phyloP scores from a whole-genome alignment of 2,888 invertebrate genomes.

The Dryocosmus kuriphilus region DNA sequence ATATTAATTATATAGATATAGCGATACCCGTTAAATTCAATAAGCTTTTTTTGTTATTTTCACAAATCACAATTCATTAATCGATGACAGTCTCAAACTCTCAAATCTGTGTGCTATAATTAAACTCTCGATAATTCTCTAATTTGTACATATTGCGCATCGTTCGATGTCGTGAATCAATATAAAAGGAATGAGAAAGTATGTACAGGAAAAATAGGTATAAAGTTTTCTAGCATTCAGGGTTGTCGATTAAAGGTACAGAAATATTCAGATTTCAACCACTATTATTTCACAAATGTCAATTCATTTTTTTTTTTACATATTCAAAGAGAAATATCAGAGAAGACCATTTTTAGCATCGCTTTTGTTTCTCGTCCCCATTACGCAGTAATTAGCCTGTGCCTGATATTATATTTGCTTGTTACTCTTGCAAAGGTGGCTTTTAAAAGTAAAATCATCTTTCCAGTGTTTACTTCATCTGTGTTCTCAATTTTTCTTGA shows the following conservation, averaged over 20 bases:
- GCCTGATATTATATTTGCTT: conserved; percentile 9
- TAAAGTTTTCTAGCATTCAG: conserved; percentile 38
- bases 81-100: not conserved
- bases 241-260: conserved; percentile 47
- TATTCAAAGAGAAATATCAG: not conserved
- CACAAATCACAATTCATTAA: not conserved
- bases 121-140: not conserved
- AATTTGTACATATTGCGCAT: conserved; percentile 2
- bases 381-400: conserved; percentile 16
- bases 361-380: conserved; percentile 36
- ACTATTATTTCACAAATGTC: not conserved
- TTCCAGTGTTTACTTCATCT: not conserved
- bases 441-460: not conserved
- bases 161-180: conserved; percentile 8
- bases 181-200: conserved; percentile 11
- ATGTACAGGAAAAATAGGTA: conserved; percentile 11
- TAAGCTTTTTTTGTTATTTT: not conserved
- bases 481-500: not conserved
- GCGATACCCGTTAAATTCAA: not conserved
- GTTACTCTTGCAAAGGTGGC: not conserved
- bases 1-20: not conserved
- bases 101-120: not conserved
- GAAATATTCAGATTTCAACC: conserved; percentile 44
- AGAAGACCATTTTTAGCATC: conserved; percentile 7
- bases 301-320: not conserved